Conservation (phyloP, 2,888 invertebrate species). For the Nymphalis urticae region DNA sequence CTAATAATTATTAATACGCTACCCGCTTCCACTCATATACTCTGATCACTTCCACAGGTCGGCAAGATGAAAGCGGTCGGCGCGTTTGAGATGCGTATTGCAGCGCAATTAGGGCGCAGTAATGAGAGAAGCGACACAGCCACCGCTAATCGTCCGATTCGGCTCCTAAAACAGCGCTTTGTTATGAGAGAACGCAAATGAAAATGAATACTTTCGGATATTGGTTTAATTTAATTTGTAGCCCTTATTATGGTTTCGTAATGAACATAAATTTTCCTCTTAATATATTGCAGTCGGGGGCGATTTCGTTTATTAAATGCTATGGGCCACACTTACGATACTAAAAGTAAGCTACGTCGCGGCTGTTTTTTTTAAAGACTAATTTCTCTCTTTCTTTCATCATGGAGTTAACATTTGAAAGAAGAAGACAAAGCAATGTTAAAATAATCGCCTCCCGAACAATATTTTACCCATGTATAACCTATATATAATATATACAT, state of each 20-base stretch:
- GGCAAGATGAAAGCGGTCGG: constrained; percentile 78
- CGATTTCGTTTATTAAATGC: not conserved
- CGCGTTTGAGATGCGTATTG: constrained; percentile 69
- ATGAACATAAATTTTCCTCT: no score
- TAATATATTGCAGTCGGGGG: not conserved
- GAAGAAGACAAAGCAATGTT: no score
- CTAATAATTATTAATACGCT: no score
- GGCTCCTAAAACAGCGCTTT: constrained; percentile 46
- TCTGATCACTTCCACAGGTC: constrained; percentile 44
- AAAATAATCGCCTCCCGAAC: no score
- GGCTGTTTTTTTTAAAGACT: no score
- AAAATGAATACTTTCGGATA: constrained; percentile 8
- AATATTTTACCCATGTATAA: no score
- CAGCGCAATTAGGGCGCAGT: constrained; percentile 74
- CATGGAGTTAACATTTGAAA: no score
- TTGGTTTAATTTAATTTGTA: constrained; percentile 11
- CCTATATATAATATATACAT: no score
- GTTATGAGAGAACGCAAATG: constrained; percentile 27
- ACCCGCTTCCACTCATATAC: constrained; percentile 41
- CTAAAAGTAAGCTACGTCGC: no score
- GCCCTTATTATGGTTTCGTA: not conserved
- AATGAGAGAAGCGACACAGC: constrained; percentile 78
- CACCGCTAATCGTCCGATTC: constrained; percentile 70
- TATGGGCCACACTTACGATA: no score
- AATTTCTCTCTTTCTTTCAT: no score